Percentiles rank a stretch among this genome's conserved stretches.
phyloP scores from a whole-genome alignment of 2,797 vertebrate species.

The Allobates femoralis region DNA sequence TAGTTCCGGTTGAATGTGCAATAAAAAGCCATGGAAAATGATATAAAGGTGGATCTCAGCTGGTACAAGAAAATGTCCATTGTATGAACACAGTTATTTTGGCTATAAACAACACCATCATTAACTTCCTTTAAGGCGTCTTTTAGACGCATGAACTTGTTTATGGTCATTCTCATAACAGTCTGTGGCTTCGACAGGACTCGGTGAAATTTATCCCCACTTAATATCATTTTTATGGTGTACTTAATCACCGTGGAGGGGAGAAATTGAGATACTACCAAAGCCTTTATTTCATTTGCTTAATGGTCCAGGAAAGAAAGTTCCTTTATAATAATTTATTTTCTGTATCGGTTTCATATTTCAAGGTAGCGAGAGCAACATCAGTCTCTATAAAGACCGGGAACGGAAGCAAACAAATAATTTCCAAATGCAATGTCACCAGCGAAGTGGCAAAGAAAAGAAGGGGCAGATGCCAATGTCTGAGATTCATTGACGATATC shows the following conservation, averaged over 20 bases:
- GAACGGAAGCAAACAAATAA: slow-evolving; percentile 37
- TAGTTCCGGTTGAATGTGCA: too few relatives aligned
- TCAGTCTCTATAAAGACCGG: neutral
- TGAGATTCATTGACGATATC: slow-evolving; percentile 6
- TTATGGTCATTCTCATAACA: slow-evolving; percentile 68
- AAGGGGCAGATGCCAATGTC: neutral
- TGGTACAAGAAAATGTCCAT: neutral
- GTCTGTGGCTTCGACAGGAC: slow-evolving; percentile 67
- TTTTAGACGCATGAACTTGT: slow-evolving; percentile 63
- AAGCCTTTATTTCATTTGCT: slow-evolving; percentile 76
- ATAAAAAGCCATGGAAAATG: too few relatives aligned
- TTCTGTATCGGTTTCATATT: slow-evolving; percentile 63
- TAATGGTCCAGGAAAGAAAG: slow-evolving; percentile 69
- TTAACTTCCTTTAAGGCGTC: neutral
- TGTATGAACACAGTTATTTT: neutral
- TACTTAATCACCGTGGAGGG: slow-evolving; percentile 72
- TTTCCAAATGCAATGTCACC: neutral
- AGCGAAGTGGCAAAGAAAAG: neutral
- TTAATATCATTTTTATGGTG: slow-evolving; percentile 74
- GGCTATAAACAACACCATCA: neutral
- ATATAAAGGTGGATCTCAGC: neutral
- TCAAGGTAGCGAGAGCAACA: slow-evolving; percentile 60
- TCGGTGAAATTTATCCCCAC: slow-evolving; percentile 72
- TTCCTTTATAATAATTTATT: slow-evolving; percentile 68
- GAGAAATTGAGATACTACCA: slow-evolving; percentile 66